Conservation (phyloP, 2,113 vertebrate species). For the Archilochus colubris region DNA sequence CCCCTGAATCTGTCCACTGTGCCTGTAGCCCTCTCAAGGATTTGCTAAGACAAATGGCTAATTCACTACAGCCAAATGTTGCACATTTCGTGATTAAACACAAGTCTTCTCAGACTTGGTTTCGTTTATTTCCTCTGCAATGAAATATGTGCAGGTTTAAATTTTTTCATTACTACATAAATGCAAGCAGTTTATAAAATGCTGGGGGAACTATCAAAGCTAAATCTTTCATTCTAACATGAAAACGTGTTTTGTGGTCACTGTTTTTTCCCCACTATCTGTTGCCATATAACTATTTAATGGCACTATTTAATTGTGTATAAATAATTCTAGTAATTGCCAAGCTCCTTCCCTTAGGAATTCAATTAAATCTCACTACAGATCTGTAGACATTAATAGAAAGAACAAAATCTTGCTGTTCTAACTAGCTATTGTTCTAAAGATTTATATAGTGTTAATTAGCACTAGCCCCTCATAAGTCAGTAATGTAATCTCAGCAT, state of each 20-base stretch:
- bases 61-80: slow-evolving; percentile 65
- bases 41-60: slow-evolving; percentile 72
- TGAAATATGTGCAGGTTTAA: slow-evolving; percentile 73
- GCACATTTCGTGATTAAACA: slow-evolving; percentile 73
- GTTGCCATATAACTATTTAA: not conserved
- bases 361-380: not conserved
- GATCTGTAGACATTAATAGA: not conserved
- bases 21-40: not conserved
- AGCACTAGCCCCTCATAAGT: not conserved
- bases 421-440: not conserved
- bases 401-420: not conserved
- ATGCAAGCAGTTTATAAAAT: slow-evolving; percentile 70
- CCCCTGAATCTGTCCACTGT: slow-evolving; percentile 16
- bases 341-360: not conserved
- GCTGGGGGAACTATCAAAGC: slow-evolving; percentile 40
- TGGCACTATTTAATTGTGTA: not conserved
- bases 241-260: not conserved
- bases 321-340: slow-evolving; percentile 21
- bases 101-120: slow-evolving; percentile 21
- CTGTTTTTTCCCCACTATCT: not conserved
- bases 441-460: not conserved
- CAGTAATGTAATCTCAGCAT: not conserved
- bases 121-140: slow-evolving; percentile 70
- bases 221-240: slow-evolving; percentile 34
- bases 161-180: slow-evolving; percentile 72